Evolutionary conservation across 2,888 invertebrate species (phyloP).

Genomic region (Cremastinae sp.): DNA sequence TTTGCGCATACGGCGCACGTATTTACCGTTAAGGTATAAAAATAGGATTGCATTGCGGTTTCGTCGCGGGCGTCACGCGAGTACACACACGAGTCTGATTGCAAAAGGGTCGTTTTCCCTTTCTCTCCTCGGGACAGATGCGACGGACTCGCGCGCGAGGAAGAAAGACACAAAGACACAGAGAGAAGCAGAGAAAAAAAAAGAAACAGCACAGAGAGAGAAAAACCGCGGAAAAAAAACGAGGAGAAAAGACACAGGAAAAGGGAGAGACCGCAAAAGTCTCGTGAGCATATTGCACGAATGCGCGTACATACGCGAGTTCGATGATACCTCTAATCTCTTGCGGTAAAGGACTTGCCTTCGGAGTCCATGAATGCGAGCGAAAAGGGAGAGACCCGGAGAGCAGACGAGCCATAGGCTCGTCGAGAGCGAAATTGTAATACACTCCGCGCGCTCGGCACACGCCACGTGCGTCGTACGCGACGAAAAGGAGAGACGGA

Average conservation of each 20-base stretch:
- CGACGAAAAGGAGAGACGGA: conserved; percentile 18
- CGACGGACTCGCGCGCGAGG: background rate
- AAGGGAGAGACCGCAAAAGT: conserved; percentile 43
- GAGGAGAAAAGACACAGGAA: conserved; percentile 6
- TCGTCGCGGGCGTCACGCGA: conserved; percentile 13
- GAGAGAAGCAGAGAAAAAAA: conserved; percentile 26
- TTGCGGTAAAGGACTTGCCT: conserved; percentile 33
- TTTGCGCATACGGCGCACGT: too few relatives aligned
- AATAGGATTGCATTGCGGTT: conserved; percentile 6
- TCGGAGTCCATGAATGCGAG: conserved; percentile 13
- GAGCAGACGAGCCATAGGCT: conserved; percentile 13
- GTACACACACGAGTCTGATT: conserved; percentile 5
- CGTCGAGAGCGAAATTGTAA: conserved; percentile 56
- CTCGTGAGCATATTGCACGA: background rate
- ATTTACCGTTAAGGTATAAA: background rate
- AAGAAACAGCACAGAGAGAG: background rate
- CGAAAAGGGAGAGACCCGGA: conserved; percentile 13
- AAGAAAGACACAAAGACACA: background rate
- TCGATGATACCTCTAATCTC: conserved; percentile 55
- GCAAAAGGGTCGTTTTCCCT: conserved; percentile 13
- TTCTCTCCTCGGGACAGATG: background rate
- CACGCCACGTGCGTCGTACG: background rate
- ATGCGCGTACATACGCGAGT: too few relatives aligned
- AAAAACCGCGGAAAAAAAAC: too few relatives aligned
- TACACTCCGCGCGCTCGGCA: conserved; percentile 1